phyloP scores from a whole-genome alignment of 2,888 invertebrate genomes.

The Ornithoptera alexandrae region DNA sequence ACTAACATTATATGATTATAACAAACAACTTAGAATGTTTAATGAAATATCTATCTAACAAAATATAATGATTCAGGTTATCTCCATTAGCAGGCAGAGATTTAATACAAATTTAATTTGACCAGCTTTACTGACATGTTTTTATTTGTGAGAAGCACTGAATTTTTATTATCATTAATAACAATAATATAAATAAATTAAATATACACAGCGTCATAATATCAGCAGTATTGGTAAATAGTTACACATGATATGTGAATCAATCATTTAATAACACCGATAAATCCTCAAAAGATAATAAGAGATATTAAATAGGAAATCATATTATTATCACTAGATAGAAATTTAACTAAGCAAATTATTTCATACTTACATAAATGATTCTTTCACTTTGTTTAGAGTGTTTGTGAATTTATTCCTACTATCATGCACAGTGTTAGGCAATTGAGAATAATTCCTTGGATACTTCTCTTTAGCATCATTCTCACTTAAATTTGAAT shows the following conservation, averaged over 20 bases:
- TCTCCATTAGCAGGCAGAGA: too few relatives aligned
- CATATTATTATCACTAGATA: background rate
- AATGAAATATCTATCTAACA: too few relatives aligned
- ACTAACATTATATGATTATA: too few relatives aligned
- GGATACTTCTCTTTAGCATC: constrained; percentile 59
- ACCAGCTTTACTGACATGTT: too few relatives aligned
- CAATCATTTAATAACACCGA: too few relatives aligned
- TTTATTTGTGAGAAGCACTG: too few relatives aligned
- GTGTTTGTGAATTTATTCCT: constrained; percentile 69
- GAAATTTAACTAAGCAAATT: background rate
- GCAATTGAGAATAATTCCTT: constrained; percentile 53
- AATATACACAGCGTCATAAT: too few relatives aligned
- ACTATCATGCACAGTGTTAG: constrained; percentile 58
- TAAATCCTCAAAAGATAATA: too few relatives aligned
- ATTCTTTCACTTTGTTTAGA: constrained; percentile 70
- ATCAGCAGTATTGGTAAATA: too few relatives aligned
- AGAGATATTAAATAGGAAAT: background rate
- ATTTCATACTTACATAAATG: constrained; percentile 58
- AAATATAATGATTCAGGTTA: too few relatives aligned
- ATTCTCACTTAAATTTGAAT: constrained; percentile 58
- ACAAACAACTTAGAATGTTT: too few relatives aligned
- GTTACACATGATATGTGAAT: too few relatives aligned
- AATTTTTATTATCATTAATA: background rate
- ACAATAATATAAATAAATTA: background rate
- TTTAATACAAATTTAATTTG: background rate